These are phyloP conservation scores for Taxidea taxus DNA, from an alignment of 2,113 vertebrate species.

Conservation along the genomic window DNA sequence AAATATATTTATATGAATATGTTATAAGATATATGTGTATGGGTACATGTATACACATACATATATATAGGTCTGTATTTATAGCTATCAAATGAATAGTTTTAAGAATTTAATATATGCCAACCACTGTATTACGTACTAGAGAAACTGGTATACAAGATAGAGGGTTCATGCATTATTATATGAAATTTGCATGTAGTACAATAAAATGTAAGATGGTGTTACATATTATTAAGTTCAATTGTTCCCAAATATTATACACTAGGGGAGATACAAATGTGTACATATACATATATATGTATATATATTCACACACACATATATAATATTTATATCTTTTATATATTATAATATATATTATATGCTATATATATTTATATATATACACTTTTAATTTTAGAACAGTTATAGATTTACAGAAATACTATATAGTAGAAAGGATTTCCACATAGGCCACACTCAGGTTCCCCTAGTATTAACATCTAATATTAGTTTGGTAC, in stretches of 20 bases:
- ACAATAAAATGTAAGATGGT: not conserved
- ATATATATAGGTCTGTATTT: not conserved
- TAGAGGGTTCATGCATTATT: not conserved
- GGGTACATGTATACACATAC: not conserved
- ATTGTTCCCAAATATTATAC: not conserved
- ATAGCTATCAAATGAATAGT: not conserved
- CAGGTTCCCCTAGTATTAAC: not conserved
- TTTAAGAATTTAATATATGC: not conserved
- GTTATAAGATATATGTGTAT: not conserved
- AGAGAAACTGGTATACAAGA: not conserved
- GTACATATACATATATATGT: not conserved
- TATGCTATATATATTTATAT: not conserved
- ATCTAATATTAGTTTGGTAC: not conserved
- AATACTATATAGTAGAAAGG: not conserved
- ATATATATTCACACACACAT: not conserved
- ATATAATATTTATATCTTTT: no score
- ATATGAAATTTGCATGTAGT: not conserved
- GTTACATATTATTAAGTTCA: not conserved
- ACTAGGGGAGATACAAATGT: not conserved
- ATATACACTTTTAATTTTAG: not conserved
- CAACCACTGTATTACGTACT: not conserved
- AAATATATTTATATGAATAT: not conserved
- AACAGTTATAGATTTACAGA: not conserved
- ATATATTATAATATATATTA: no score
- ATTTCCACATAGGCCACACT: not conserved